Evolutionary conservation across 2,797 vertebrate species (phyloP), one percentile per base, ranked within the genome.

Genomic region (Oryzias dopingdopingensis): DNA sequence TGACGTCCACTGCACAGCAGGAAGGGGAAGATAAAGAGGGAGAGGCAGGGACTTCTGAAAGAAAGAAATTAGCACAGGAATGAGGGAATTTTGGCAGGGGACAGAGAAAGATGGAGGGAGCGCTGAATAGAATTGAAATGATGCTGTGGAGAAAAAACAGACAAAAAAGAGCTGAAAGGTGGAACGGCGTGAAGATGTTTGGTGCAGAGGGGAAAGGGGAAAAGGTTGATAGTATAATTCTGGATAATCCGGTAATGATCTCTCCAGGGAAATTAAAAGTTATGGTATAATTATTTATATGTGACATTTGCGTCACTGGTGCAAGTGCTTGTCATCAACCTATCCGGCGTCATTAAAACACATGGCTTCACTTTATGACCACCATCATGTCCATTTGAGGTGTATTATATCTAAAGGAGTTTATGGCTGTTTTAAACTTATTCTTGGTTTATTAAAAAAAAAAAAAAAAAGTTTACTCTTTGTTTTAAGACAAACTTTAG

Each of bases 191-290:
- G 56, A 81, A 80, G 52, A 70, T 57, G 64, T 62, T 60, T 44
- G 17, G 40, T 43, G 14, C n/a, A 10, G 43, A 65, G 73, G 69
- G 52, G 52, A 70, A 50, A 61, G 48, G 65, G 60, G 20, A 55
- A 46, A 60, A 58, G 20, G 44, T 14, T 67, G 74, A 77, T 74
- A 50, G 76, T 83, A 68, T 62, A 62, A 23, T 58, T 70, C 66
- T 12, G 43, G 56, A 65, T 73, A 49, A 69, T 68, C 61, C 37
- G 50, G 59, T 78, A 78, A 83, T 77, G 62, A 82, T 61, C 41
- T 72, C 71, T 66, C 75, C 1, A 45, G 70, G 80, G 78, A 80
- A 84, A 82, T 84, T 75, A 83, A 77, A 79, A 72, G 56, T 76
- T 76, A 79, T 69, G 49, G 41, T 55, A 42, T 72, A 65, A 81